Base-by-base conservation (phyloP, 2,797 vertebrate species). In the Vireo griseus region DNA sequence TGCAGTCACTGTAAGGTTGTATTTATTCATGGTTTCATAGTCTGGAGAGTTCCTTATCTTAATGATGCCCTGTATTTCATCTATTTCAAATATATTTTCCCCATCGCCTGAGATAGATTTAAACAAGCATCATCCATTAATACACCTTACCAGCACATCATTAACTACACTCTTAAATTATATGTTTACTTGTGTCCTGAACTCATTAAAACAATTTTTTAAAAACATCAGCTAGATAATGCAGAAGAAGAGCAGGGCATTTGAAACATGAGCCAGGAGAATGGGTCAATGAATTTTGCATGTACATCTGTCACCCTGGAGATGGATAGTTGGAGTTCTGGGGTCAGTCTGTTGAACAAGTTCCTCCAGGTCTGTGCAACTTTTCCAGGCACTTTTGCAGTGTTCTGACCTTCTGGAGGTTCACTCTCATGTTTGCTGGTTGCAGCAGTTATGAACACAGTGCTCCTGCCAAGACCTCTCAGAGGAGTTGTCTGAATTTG, bases 41-140 rank as follows among this genome's bases (percentile, higher is more conserved):
- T 97, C 96, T 68, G 94, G 95, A 75, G 88, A 78, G 35, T 54
- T 93, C 81, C 87, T 97, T 72, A 97, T 88, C 45, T 89, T 96
- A 73, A 97, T 94, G 59, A 85, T 91, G 35, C 96, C 97, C 48
- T 72, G 7, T 63, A 83, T 66, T 96, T 48, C 91, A 95, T 97
- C 96, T 72, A 97, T 95, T 92, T 96, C 94, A 89, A 97, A 97
- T 61, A 44, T 21, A 31, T 96, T 86, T 81, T 33, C 85, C 69
- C 92, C 94, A 47, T 47, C 96, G 94, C 75, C 96, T 97, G 85
- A 66, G 42, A 76, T 4, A 87, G 28, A 58, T 94, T 68, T 80
- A 81, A 88, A 92, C 28, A 80, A 79, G 51, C 18, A n/a, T 68
- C 72, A 57, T 44, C 55, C 80, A 35, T 51, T 4, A 75, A 40